A percentile compares a stretch with the other conserved stretches of the same genome.
phyloP scores from a whole-genome alignment of 2,888 invertebrate genomes.

The Stenichneumon culpator region DNA sequence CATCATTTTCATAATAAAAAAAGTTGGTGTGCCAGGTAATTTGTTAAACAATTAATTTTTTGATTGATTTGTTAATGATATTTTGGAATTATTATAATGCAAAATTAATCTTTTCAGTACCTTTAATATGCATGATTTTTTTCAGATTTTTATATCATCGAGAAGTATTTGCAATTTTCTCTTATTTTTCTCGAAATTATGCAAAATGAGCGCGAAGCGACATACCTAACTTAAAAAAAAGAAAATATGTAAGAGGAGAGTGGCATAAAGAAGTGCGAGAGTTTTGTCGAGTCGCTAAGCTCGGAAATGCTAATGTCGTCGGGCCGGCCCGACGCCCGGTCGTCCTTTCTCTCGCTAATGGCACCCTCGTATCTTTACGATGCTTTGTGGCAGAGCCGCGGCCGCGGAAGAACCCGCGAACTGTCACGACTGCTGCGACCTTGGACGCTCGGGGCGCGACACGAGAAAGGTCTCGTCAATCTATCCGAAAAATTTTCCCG shows the following conservation, averaged over 20 bases:
- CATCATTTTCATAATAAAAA: too few species aligned
- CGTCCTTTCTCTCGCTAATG: constrained; percentile 63
- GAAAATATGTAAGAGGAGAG: background rate
- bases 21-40: too few species aligned
- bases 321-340: constrained; percentile 62
- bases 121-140: too few species aligned
- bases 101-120: too few species aligned
- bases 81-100: too few species aligned
- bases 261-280: constrained; percentile 30
- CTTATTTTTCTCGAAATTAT: too few species aligned
- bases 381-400: constrained; percentile 42
- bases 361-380: constrained; percentile 64
- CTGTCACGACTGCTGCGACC: constrained; percentile 66
- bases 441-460: constrained; percentile 65
- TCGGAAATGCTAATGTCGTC: constrained; percentile 63
- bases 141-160: too few species aligned
- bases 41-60: too few species aligned
- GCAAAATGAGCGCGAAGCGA: too few species aligned
- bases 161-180: too few species aligned
- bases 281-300: constrained; percentile 38
- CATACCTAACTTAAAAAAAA: too few species aligned
- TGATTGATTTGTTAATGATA: too few species aligned
- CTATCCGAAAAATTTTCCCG: constrained; percentile 50
- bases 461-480: constrained; percentile 65
- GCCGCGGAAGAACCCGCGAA: constrained; percentile 54